Evolutionary conservation across 2,888 invertebrate species (phyloP), one percentile per base, ranked within the genome.

Genomic region (Chrysodeixis includens): DNA sequence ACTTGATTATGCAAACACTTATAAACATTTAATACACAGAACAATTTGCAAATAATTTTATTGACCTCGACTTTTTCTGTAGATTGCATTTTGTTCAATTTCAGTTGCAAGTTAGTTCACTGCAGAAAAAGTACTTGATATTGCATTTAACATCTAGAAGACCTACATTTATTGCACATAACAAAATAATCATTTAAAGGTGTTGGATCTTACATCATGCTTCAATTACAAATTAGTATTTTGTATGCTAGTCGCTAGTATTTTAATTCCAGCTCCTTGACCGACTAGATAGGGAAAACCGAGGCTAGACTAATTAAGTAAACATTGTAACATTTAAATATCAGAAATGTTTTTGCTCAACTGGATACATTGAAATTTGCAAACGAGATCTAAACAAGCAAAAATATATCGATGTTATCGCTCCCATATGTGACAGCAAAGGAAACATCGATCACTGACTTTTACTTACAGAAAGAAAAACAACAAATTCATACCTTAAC

Each of bases 381-480:
- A 44, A 71, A 70, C 68, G 53, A 76, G 62, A 65, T 74, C 60
- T 70, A 73, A 80, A 78, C 74, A 69, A 64, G 74, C 74, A 74
- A 64, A 62, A n/a, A n/a, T n/a, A n/a, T 78, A 76, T 78, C 67
- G 76, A 77, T 78, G 76, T 54, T 75, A 78, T 79, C 76, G 69
- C 73, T 77, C 66, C 71, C 62, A 75, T 72, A 66, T 61, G 72
- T 68, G 74, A 77, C 74, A 81, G 69, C 66, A 44, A 72, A 78
- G 85, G 77, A 82, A 80, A 83, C 85, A 82, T 84, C 76, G 76
- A 82, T 84, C 83, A 83, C 78, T 67, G 67, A 79, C 81, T 76
- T 75, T 74, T 76, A 81, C 76, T 72, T 55, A 32, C 59, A 61
- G 62, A 69, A 53, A 32, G 18, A 52, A 52, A 65, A 64, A 64